Base-by-base conservation (phyloP, 2,113 vertebrate genomes). In the Aptenodytes forsteri region DNA sequence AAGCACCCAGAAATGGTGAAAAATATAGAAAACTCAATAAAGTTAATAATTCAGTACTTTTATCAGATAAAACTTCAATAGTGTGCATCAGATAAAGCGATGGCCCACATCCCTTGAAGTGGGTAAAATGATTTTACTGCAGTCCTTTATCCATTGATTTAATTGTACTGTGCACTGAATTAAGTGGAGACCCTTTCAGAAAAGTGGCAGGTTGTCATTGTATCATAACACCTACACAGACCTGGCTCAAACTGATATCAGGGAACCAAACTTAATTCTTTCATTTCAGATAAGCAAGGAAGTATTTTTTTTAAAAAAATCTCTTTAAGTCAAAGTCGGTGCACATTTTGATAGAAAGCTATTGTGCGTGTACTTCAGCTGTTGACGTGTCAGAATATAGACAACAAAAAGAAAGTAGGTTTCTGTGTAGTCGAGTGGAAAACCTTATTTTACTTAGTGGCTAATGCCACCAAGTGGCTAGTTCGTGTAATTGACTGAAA, bases 391-490 rank as follows among this genome's bases (percentile, higher is more conserved):
- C 14, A 27, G 44, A 38, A n/a, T 4, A 26, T 46, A 64, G 15
- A 32, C 17, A 20, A 20, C 1, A 47, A 72, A 67, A 61, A 22
- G 6, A 13, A 56, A 56, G n/a, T 13, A 18, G 3, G 5, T 79
- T 87, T 76, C 52, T 66, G 30, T 14, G 30, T 12, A 36, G 7
- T 16, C 11, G 36, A 32, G 47, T 22, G 52, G 34, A 29, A 61
- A 66, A 66, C 7, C 6, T 56, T 34, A 29, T 46, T 89, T 91
- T 80, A 27, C 75, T 89, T 87, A 83, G 66, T 29, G 27, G 66
- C 44, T 95, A 30, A 50, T 87, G 96, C 97, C 97, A 91, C 84
- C 97, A 38, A 32, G 94, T 91, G 97, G 95, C 67, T 85, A 49
- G 2, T 75, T 40, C 10, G 34, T 75, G 85, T 76, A 90, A 86